Evolutionary conservation across 2,797 vertebrate species (phyloP).

Genomic region (Brachyrhaphis roseni): DNA sequence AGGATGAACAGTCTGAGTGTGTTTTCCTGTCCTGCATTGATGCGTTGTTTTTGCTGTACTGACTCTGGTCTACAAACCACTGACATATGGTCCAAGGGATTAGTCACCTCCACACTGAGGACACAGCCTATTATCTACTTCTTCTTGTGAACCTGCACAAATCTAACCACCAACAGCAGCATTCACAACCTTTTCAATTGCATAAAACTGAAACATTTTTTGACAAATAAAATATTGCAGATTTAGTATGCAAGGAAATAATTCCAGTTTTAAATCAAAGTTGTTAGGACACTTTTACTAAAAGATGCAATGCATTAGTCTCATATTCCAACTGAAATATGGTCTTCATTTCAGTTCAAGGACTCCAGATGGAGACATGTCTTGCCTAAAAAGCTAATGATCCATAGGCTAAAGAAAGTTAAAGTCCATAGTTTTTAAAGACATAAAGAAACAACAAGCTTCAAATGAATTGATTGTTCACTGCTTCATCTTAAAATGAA

Average conservation of each 20-base stretch:
- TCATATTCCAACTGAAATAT: not conserved
- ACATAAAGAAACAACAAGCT: not conserved
- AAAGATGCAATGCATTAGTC: not conserved
- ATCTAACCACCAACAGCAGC: conserved; percentile 13
- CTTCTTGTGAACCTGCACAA: conserved; percentile 41
- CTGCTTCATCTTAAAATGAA: not conserved
- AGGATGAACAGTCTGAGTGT: conserved; percentile 47
- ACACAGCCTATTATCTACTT: conserved; percentile 61
- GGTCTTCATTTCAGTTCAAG: not conserved
- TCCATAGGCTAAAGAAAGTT: not conserved
- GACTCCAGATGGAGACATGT: not conserved
- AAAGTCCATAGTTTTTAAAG: not conserved
- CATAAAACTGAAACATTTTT: not conserved
- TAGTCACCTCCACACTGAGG: conserved; percentile 63
- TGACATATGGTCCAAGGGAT: conserved; percentile 76
- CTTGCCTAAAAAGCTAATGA: not conserved
- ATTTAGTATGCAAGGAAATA: not conserved
- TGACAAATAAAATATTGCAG: not conserved
- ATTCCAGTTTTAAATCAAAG: not conserved
- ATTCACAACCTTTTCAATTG: conserved; percentile 23
- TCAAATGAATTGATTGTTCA: not conserved
- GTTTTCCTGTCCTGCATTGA: conserved; percentile 58
- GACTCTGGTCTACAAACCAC: conserved; percentile 55
- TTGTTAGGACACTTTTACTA: not conserved
- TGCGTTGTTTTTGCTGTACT: conserved; percentile 53